Evolutionary conservation across 2,113 vertebrate genomes (phyloP).

Genomic region (Corapipo altera): DNA sequence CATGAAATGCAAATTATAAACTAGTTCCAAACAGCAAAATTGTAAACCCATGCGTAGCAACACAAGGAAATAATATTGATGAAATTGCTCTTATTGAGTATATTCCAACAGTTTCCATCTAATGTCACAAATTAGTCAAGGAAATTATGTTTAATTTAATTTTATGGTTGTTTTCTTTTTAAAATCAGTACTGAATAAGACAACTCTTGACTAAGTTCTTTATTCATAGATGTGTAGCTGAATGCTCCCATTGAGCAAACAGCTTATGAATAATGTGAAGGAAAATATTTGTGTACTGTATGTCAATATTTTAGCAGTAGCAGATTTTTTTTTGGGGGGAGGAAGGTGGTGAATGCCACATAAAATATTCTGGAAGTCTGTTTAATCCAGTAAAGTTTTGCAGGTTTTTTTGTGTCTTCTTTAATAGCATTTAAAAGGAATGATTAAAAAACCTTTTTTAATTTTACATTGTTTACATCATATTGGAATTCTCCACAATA

Average conservation of each 20-base stretch:
- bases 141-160: slow-evolving; percentile 44
- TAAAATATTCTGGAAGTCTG: not conserved
- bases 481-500: not conserved
- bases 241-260: slow-evolving; percentile 43
- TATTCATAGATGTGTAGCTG: not conserved
- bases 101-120: slow-evolving; percentile 20
- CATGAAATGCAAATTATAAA: slow-evolving; percentile 39
- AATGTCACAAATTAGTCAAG: slow-evolving; percentile 28
- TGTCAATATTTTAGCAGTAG: slow-evolving; percentile 44
- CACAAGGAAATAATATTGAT: slow-evolving; percentile 23
- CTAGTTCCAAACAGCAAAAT: slow-evolving; percentile 9
- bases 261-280: slow-evolving; percentile 45
- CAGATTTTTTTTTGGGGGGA: not conserved
- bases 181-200: slow-evolving; percentile 6
- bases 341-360: not conserved
- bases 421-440: not conserved
- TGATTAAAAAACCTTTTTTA: not conserved
- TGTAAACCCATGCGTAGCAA: not conserved
- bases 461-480: not conserved
- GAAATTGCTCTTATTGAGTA: not conserved
- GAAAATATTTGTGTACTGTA: slow-evolving; percentile 50
- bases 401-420: not conserved
- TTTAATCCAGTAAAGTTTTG: not conserved
- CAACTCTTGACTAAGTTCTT: slow-evolving; percentile 25
- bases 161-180: slow-evolving; percentile 46